Evolutionary conservation across 2,888 invertebrate species (phyloP).

Genomic region (Exephanes ischioxanthus): DNA sequence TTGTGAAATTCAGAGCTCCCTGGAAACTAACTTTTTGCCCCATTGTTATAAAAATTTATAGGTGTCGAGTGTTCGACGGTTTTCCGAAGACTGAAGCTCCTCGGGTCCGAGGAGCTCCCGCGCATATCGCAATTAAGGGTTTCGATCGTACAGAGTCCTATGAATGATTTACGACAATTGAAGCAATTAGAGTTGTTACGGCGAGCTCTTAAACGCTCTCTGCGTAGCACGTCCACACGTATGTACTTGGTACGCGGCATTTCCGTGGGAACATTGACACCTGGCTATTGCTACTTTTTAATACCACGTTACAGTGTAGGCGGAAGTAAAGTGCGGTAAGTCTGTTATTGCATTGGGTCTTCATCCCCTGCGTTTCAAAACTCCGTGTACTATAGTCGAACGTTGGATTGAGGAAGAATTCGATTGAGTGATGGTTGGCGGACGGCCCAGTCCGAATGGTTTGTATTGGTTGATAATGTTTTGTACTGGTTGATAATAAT

Average conservation of each 20-base stretch:
- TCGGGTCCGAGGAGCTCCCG: no score
- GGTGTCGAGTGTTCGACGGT: no score
- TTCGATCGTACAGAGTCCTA: not conserved
- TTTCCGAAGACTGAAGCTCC: no score
- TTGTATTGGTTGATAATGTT: no score
- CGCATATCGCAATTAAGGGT: not conserved
- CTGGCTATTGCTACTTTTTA: not conserved
- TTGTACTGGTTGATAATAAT: no score
- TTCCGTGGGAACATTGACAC: not conserved
- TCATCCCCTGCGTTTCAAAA: not conserved
- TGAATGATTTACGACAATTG: constrained; percentile 4
- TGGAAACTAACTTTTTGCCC: constrained; percentile 11
- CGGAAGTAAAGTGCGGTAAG: not conserved
- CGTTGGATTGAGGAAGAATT: not conserved
- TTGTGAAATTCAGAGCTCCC: constrained; percentile 53
- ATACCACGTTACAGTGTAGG: not conserved
- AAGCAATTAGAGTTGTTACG: no score
- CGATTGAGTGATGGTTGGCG: not conserved
- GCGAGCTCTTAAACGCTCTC: no score
- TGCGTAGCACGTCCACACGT: no score
- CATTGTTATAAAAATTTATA: no score
- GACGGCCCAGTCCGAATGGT: not conserved
- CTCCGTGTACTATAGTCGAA: not conserved
- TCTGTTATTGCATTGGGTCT: no score
- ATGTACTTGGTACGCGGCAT: no score